Percentiles rank a stretch among this genome's conserved stretches.
These are phyloP conservation scores for Teleiodes luculella DNA, from an alignment of 2,888 invertebrate genomes.

Conservation along the genomic window DNA sequence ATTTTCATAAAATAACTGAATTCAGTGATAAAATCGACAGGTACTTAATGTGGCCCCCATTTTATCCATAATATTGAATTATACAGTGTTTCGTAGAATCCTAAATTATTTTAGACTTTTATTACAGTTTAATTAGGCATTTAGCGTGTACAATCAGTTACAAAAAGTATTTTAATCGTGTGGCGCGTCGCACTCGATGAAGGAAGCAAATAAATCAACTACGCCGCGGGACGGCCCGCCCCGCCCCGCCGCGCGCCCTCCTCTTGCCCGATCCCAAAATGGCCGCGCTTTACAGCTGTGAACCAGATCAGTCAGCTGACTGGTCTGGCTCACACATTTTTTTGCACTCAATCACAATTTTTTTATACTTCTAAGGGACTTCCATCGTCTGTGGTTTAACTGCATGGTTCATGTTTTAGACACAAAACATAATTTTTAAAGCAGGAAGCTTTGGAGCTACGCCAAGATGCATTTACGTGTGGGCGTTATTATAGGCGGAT, in stretches of 20 bases:
- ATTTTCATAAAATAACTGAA: no score
- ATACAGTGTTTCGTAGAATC: neutral
- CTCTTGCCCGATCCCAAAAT: slow-evolving; percentile 57
- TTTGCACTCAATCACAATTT: slow-evolving; percentile 52
- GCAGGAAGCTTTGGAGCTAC: slow-evolving; percentile 29
- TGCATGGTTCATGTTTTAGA: slow-evolving; percentile 21
- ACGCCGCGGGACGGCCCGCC: slow-evolving; percentile 37
- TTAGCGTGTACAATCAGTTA: slow-evolving; percentile 41
- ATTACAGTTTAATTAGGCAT: slow-evolving; percentile 12
- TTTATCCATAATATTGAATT: neutral
- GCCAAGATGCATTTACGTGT: slow-evolving; percentile 33
- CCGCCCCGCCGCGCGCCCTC: slow-evolving; percentile 42
- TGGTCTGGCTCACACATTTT: slow-evolving; percentile 44
- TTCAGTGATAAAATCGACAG: no score
- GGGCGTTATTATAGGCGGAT: neutral
- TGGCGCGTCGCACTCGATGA: slow-evolving; percentile 25
- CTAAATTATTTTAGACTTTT: neutral
- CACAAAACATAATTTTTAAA: slow-evolving; percentile 21
- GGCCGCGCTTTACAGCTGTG: slow-evolving; percentile 66
- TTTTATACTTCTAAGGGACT: slow-evolving; percentile 2
- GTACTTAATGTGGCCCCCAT: no score
- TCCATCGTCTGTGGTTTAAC: slow-evolving; percentile 29
- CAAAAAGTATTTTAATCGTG: slow-evolving; percentile 40
- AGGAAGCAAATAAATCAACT: slow-evolving; percentile 60
- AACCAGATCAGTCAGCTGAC: no score